Evolutionary conservation across 1,140 invertebrate genomes (phyloP), one percentile per base, ranked within the genome.

Genomic region (Brachionus sp.): DNA sequence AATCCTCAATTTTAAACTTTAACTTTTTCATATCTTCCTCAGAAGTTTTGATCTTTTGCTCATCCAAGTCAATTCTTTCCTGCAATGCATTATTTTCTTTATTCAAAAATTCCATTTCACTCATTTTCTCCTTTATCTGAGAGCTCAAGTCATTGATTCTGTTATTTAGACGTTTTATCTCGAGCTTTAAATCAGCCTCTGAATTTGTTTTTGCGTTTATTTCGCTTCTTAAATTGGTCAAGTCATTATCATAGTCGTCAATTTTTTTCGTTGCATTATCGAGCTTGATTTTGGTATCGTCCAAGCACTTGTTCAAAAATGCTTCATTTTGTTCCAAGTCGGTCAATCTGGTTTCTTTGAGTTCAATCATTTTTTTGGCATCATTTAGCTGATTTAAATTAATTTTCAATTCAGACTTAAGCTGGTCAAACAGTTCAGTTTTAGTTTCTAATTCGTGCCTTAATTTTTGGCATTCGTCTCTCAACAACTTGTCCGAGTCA

Each of bases 91-190:
- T 80, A 64, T 80, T 80, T 80, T 80, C 77, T 44, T 62, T 80
- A 50, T 80, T 80, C n/a, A 80, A 80, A 80, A 80, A 80, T 62
- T 80, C 77, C n/a, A 80, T 80, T 66, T 80, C 77, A 16, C 77
- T 80, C 35, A 80, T 80, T 62, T 80, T 80, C 23, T 80, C 77
- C 7, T 44, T 57, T 12, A 80, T 37, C 25, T 80, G 77, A 5
- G 50, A 57, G 33, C 57, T 64, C 5, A 80, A 57, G 35, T 80
- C 77, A 42, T 80, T 80, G 12, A 80, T 33, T 35, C 57, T 80
- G 29, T n/a, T 33, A 12, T 57, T 80, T 23, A 80, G 13, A 10
- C 33, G 29, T 35, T 42, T 66, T 23, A 25, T 80, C 10, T 57
- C 62, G 33, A 25, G 12, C 10, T 44, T 80, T 16, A 62, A 4